Base-by-base conservation (phyloP, 2,888 invertebrate genomes). In the Blera fallax region DNA sequence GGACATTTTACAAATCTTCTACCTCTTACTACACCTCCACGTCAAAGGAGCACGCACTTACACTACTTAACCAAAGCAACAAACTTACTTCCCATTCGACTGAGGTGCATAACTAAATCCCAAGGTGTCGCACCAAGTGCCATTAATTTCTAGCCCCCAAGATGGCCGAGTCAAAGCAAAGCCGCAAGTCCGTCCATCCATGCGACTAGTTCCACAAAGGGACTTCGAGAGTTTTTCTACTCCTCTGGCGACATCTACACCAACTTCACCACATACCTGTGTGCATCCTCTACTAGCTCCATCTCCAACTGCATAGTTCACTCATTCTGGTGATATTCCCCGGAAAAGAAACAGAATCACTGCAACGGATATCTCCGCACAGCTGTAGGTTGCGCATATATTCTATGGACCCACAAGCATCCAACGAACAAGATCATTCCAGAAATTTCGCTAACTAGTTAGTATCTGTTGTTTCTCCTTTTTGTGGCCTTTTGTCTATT, bases 111-210 rank as follows among this genome's bases (percentile, higher is more conserved):
- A 64, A 16, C 67, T 54, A 81, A 62, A 16, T 69, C 67, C 67
- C 76, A 69, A 81, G 81, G 81, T 81, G 81, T 81, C 69, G 69
- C 81, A 76, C 54, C 18, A 74, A 76, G 81, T 81, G 81, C 81
- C 81, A 81, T 74, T 81, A 62, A 81, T 81, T 54, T 62, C 69
- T 56, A 69, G 62, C 74, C 45, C 74, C 40, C 72, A 27, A 62
- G 54, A 73, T 56, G 64, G 32, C 11, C 24, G 24, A 50, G 60
- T 74, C 81, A 81, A 81, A 81, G 81, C 14, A 29, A 77, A 50
- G 58, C 77, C 78, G 73, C 79, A 65, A 43, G 40, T 43, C 43
- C 6, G 14, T 50, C 2, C 4, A 43, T 34, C 50, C 62, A 29
- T 70, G 40, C 64, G 64, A 74, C 60, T 16, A 67, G 56, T 62